These are phyloP conservation scores for Petrocephalus schoutedeni DNA, from an alignment of 2,797 vertebrate genomes.

Conservation along the genomic window DNA sequence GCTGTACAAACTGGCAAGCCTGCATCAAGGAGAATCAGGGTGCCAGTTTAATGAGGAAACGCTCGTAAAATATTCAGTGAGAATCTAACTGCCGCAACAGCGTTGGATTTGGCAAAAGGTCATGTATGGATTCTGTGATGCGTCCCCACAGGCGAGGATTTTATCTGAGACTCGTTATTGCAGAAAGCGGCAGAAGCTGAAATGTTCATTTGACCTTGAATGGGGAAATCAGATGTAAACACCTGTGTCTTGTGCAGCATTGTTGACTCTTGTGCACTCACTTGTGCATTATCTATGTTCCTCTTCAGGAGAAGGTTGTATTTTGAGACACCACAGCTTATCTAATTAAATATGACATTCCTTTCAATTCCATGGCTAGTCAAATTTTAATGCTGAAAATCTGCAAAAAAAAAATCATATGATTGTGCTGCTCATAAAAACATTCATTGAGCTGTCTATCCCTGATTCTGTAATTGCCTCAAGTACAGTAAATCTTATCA, in stretches of 20 bases:
- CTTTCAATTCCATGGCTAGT: background rate
- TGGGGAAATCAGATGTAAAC: background rate
- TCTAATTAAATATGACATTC: background rate
- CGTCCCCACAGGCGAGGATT: background rate
- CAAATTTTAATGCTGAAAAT: background rate
- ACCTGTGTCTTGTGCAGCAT: background rate
- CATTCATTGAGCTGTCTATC: background rate
- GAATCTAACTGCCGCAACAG: background rate
- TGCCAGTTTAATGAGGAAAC: background rate
- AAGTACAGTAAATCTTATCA: background rate
- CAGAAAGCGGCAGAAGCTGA: background rate
- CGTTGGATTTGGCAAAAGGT: background rate
- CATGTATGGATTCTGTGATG: background rate
- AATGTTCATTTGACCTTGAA: conserved; percentile 20
- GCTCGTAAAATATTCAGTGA: conserved; percentile 8
- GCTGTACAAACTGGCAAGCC: background rate
- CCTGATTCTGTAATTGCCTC: background rate
- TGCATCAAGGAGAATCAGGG: background rate
- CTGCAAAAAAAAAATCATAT: background rate
- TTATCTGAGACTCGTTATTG: background rate
- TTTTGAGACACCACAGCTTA: background rate
- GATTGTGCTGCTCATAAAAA: background rate
- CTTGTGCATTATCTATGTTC: background rate
- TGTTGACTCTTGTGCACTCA: background rate
- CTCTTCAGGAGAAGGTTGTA: background rate